Evolutionary conservation across 2,797 vertebrate species (phyloP).

Genomic region (Philypnodon macrostomus): DNA sequence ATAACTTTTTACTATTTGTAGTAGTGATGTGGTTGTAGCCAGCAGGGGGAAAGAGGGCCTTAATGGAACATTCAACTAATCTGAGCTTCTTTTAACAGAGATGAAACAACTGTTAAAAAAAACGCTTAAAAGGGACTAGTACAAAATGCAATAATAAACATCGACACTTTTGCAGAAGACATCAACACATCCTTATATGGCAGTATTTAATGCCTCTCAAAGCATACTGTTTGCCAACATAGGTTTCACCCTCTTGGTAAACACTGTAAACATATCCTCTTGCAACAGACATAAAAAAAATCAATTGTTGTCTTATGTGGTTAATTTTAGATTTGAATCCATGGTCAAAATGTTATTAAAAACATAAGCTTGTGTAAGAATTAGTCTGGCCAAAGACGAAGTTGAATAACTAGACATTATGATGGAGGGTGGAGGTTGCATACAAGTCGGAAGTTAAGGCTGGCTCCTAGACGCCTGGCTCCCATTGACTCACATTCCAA

Average conservation of each 20-base stretch:
- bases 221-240: conserved; percentile 58
- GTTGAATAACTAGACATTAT: background rate
- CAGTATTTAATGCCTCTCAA: conserved; percentile 54
- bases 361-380: conserved; percentile 16
- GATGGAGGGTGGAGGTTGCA: background rate
- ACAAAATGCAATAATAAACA: no score
- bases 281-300: conserved; percentile 40
- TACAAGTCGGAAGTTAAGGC: conserved; percentile 1
- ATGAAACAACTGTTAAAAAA: no score
- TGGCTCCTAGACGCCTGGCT: conserved; percentile 11
- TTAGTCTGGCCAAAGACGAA: no score
- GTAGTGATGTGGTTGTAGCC: no score
- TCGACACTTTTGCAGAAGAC: conserved; percentile 60
- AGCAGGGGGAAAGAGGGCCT: no score
- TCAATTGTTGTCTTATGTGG: conserved; percentile 45
- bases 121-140: no score
- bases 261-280: conserved; percentile 52
- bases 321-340: conserved; percentile 51
- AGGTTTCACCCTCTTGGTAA: conserved; percentile 53
- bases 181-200: conserved; percentile 44
- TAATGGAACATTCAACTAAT: no score
- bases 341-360: conserved; percentile 19
- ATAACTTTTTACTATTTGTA: no score
- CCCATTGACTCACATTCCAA: conserved; percentile 10
- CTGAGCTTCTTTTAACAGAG: no score